These are phyloP conservation scores for Trichoplusia ni DNA, from an alignment of 1,140 invertebrate genomes.

Conservation along the genomic window DNA sequence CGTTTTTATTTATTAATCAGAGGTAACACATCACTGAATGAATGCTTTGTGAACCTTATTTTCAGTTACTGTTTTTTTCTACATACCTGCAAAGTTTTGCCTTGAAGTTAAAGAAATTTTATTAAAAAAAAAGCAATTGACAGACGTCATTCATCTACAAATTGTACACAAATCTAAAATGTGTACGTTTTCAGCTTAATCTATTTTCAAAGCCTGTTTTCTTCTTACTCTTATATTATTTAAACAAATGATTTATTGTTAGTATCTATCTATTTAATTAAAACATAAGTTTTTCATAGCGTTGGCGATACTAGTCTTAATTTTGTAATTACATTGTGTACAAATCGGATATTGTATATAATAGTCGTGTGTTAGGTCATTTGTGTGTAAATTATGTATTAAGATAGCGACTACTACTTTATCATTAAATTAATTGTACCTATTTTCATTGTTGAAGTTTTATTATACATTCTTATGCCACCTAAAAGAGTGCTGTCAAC, in stretches of 20 bases:
- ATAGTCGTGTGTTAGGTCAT: slow-evolving; percentile 44
- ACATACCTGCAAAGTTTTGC: neutral
- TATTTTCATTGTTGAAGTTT: slow-evolving; percentile 63
- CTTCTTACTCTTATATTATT: too few species aligned
- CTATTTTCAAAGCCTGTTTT: too few species aligned
- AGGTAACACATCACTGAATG: slow-evolving; percentile 5
- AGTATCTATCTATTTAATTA: neutral
- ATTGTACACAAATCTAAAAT: too few species aligned
- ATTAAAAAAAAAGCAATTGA: too few species aligned
- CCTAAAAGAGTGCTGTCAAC: too few species aligned
- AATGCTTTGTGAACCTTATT: slow-evolving; percentile 3
- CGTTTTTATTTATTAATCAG: slow-evolving; percentile 41
- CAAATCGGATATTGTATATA: slow-evolving; percentile 46
- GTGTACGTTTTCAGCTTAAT: too few species aligned
- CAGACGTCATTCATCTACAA: too few species aligned
- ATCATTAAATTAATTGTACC: slow-evolving; percentile 73
- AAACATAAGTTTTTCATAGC: slow-evolving; percentile 6
- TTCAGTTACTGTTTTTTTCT: neutral
- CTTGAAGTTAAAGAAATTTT: neutral
- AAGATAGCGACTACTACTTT: slow-evolving; percentile 51
- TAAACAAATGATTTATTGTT: too few species aligned
- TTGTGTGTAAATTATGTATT: slow-evolving; percentile 66
- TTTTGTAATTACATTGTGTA: slow-evolving; percentile 31
- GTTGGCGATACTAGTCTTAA: slow-evolving; percentile 28
- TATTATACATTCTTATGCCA: slow-evolving; percentile 27